Conservation (phyloP, 2,797 vertebrate genomes). For the Acrossocheilus wenchowensis region DNA sequence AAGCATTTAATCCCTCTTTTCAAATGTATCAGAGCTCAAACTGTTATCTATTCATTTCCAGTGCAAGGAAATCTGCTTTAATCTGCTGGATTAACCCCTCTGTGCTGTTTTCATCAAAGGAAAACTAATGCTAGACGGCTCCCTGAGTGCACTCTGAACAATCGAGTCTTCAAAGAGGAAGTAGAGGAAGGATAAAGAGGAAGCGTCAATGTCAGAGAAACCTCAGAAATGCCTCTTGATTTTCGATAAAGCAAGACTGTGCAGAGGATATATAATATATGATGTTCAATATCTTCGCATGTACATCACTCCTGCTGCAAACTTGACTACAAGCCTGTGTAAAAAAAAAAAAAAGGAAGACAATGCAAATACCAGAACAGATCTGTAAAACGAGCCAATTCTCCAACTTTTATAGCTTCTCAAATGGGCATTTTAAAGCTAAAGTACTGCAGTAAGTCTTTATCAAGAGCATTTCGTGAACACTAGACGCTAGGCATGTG, state of each 20-base stretch:
- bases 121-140: slow-evolving; percentile 47
- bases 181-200: slow-evolving; percentile 4
- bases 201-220: slow-evolving; percentile 5
- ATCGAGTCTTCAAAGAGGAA: slow-evolving; percentile 32
- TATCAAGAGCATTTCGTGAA: background rate
- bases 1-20: slow-evolving; percentile 55
- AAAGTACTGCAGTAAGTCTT: no score
- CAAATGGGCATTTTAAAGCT: background rate
- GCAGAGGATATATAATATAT: background rate
- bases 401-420: background rate
- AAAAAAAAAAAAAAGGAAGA: background rate
- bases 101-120: slow-evolving; percentile 65
- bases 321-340: background rate
- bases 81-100: slow-evolving; percentile 76
- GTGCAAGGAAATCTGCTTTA: slow-evolving; percentile 74
- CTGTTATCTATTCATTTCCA: slow-evolving; percentile 64
- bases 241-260: background rate
- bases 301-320: background rate
- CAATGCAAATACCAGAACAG: background rate
- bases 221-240: background rate
- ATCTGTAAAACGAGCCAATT: background rate
- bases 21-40: slow-evolving; percentile 54
- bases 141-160: slow-evolving; percentile 24
- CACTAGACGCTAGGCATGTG: background rate
- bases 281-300: background rate